Conservation (phyloP, 92 coral and sea anemone genomes). For the Anthopleura xanthogrammica region DNA sequence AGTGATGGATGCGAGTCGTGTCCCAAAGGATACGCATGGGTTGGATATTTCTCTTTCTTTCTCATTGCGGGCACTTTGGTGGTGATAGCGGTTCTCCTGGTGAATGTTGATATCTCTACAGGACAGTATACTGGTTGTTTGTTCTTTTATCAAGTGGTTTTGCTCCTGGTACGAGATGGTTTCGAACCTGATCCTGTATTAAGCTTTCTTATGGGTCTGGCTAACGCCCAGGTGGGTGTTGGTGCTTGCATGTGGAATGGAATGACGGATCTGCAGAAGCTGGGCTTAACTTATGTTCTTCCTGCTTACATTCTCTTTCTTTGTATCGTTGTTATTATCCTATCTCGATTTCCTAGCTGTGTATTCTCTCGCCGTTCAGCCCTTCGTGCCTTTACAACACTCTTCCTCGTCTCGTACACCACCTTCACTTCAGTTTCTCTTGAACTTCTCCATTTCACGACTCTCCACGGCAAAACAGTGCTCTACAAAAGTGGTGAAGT, state of each 20-base stretch:
- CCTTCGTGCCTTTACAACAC: conserved; percentile 62
- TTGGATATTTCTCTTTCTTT: conserved; percentile 37
- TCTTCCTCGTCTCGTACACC: conserved; percentile 64
- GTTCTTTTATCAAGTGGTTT: conserved; percentile 69
- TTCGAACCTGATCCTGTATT: conserved; percentile 58
- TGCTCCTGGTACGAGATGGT: conserved; percentile 48
- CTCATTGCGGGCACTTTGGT: conserved; percentile 37
- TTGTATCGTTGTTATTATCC: conserved; percentile 32
- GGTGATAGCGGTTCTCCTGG: conserved; percentile 40
- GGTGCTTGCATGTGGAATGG: conserved; percentile 76
- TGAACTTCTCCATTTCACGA: conserved; percentile 48
- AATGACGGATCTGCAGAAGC: conserved; percentile 64
- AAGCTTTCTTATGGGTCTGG: conserved; percentile 56
- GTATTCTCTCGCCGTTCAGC: conserved; percentile 65
- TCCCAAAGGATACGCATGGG: conserved; percentile 42
- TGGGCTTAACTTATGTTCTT: conserved; percentile 63
- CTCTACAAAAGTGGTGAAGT: conserved; percentile 59
- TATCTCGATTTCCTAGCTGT: conserved; percentile 41
- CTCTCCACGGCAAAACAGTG: conserved; percentile 33
- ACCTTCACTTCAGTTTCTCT: conserved; percentile 65
- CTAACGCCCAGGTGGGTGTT: conserved; percentile 66
- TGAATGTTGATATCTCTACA: conserved; percentile 60
- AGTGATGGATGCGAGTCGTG: conserved; percentile 46
- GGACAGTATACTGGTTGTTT: conserved; percentile 63
- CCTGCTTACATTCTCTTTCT: conserved; percentile 60